These are phyloP conservation scores for Cisticola juncidis DNA, from an alignment of 2,113 vertebrate species.

Conservation along the genomic window DNA sequence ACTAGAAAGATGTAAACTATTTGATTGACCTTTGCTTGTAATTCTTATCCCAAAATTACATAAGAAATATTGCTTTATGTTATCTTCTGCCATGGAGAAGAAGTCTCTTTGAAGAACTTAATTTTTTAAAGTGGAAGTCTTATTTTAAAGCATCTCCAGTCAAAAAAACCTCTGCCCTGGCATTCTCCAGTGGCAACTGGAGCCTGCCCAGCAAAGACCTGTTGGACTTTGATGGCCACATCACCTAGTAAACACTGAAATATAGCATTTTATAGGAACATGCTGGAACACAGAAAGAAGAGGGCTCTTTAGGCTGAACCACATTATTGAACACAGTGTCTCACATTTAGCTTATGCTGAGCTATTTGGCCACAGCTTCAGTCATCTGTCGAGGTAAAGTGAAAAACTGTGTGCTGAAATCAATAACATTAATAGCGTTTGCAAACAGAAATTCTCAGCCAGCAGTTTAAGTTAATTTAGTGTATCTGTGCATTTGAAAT, in stretches of 20 bases:
- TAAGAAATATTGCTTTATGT: neutral
- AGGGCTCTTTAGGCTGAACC: neutral
- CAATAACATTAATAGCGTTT: neutral
- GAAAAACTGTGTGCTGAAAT: neutral
- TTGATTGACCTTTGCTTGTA: neutral
- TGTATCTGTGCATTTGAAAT: neutral
- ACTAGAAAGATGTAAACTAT: neutral
- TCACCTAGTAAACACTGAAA: neutral
- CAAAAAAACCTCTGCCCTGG: neutral
- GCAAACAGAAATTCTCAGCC: conserved; percentile 7
- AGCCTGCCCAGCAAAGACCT: neutral
- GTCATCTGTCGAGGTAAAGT: neutral
- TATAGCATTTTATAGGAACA: neutral
- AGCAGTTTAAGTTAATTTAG: neutral
- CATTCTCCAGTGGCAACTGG: neutral
- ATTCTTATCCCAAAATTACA: neutral
- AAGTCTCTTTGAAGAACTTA: neutral
- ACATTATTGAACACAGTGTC: neutral
- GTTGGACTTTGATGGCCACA: neutral
- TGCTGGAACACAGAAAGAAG: neutral
- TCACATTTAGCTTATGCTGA: neutral
- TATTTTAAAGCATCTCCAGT: neutral
- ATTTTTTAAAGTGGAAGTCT: neutral
- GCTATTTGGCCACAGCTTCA: neutral
- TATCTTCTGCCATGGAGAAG: neutral